Conservation (phyloP, 2,888 invertebrate species). For the Falcaria lacertinaria region DNA sequence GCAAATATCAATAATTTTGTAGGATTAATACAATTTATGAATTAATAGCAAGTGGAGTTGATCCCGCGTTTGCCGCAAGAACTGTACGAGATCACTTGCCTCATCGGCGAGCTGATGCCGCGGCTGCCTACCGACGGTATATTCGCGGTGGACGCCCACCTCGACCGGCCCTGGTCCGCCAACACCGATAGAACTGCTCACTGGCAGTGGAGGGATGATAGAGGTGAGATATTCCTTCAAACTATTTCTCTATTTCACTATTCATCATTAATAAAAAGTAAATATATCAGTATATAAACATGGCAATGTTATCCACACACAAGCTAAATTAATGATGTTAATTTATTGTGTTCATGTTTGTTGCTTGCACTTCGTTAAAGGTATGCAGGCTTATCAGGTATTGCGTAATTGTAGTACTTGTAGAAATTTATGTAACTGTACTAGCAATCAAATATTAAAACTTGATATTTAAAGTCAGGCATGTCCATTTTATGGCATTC, state of each 20-base stretch:
- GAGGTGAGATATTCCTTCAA: constrained; percentile 74
- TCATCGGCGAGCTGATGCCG: constrained; percentile 98
- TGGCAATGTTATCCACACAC: too few relatives aligned
- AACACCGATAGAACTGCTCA: constrained; percentile 92
- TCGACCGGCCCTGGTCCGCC: constrained; percentile 86
- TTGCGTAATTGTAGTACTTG: neutral
- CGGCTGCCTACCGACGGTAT: constrained; percentile 96
- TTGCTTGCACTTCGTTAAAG: neutral
- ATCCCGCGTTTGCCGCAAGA: constrained; percentile 96
- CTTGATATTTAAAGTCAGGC: too few relatives aligned
- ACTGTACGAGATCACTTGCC: constrained; percentile 96
- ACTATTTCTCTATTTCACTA: too few relatives aligned
- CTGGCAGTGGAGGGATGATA: constrained; percentile 99
- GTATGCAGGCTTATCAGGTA: neutral
- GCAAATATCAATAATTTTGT: too few relatives aligned
- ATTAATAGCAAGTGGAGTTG: constrained; percentile 86
- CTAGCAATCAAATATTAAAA: too few relatives aligned
- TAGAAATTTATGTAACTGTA: neutral
- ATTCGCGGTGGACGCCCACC: constrained; percentile 93
- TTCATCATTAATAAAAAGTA: constrained; percentile 4
- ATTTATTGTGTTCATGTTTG: neutral
- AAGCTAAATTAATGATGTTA: constrained; percentile 2
- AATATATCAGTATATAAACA: too few relatives aligned
- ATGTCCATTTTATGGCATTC: too few relatives aligned
- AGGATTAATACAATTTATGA: too few relatives aligned